Evolutionary conservation across 2,888 invertebrate genomes (phyloP), one percentile per base, ranked within the genome.

Genomic region (Melanostoma mellinum): DNA sequence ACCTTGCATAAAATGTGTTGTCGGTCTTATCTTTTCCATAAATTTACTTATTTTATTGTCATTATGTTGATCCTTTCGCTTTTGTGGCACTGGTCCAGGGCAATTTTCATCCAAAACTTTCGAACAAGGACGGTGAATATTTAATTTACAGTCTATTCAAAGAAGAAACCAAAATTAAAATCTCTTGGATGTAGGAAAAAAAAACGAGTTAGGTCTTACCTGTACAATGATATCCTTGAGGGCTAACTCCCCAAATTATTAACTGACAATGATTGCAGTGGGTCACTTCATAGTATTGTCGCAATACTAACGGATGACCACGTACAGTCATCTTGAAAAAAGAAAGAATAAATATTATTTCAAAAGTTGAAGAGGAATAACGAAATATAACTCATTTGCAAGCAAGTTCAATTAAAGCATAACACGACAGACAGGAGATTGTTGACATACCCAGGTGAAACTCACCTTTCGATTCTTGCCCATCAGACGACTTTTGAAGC

Each of bases 221-320:
- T 89, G 95, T 94, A 92, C 99, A 99, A 89, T 97, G 96, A 93
- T 97, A 98, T 74, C 98, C 99, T 92, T 99, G 99, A 86, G 98
- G 97, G 88, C 98, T 98, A 79, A 99, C 96, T 61, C 99, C 99
- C 94, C 97, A 97, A 87, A 99, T 95, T 86, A 97, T 95, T 89
- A 95, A 93, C 89, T 96, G 96, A 92, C 99, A 99, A 92, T 96
- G 96, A 92, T 97, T 97, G 92, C 99, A 99, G 92, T 95, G 95
- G 86, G 96, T 97, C 89, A 97, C 96, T 86, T 96, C 95, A 89
- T 95, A 96, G 92, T 98, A 96, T 92, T 97, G 97, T 89, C 96
- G 95, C 88, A 96, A 95, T 88, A 95, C 94, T 89, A 98, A 95
- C 91, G 97, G 96, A 92, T 99, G 99, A 38, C 98, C 98, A 89